A percentile compares a stretch with the other conserved stretches of the same genome.
These are phyloP conservation scores for Agrochola macilenta DNA, from an alignment of 2,888 invertebrate species.

Conservation along the genomic window DNA sequence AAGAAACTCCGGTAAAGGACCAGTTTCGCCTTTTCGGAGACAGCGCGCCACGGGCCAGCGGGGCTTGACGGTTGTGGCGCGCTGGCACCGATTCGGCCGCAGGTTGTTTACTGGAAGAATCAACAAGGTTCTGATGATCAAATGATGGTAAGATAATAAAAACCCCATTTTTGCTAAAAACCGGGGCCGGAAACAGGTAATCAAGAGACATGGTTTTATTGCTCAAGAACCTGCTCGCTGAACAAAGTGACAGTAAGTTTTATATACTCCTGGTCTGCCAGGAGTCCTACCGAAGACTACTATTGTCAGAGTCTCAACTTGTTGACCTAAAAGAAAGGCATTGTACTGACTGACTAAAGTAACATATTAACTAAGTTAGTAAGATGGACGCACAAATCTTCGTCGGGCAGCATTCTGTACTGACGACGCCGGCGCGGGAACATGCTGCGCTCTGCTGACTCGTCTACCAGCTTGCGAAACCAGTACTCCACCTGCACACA, in stretches of 20 bases:
- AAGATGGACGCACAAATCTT: slow-evolving; percentile 85
- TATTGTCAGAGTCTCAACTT: background rate
- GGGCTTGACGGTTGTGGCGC: too few relatives aligned
- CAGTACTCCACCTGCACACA: slow-evolving; percentile 85
- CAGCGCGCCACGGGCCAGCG: too few relatives aligned
- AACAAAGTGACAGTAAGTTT: background rate
- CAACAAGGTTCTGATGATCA: background rate
- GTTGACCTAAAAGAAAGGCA: background rate
- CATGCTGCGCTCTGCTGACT: slow-evolving; percentile 79
- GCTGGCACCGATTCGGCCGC: too few relatives aligned
- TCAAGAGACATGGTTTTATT: background rate
- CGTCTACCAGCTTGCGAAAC: slow-evolving; percentile 87
- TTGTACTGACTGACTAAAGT: background rate
- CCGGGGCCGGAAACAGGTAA: too few relatives aligned
- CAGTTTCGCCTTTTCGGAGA: too few relatives aligned
- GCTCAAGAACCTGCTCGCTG: background rate
- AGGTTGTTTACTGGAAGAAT: too few relatives aligned
- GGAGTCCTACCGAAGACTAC: background rate
- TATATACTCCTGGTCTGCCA: background rate
- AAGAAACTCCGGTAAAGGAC: too few relatives aligned
- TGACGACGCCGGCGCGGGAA: slow-evolving; percentile 83
- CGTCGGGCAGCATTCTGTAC: slow-evolving; percentile 82
- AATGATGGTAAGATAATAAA: background rate
- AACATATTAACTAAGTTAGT: slow-evolving; percentile 1
- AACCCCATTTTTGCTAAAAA: too few relatives aligned